phyloP scores from a whole-genome alignment of 2,797 vertebrate genomes.

The Brotula barbata region DNA sequence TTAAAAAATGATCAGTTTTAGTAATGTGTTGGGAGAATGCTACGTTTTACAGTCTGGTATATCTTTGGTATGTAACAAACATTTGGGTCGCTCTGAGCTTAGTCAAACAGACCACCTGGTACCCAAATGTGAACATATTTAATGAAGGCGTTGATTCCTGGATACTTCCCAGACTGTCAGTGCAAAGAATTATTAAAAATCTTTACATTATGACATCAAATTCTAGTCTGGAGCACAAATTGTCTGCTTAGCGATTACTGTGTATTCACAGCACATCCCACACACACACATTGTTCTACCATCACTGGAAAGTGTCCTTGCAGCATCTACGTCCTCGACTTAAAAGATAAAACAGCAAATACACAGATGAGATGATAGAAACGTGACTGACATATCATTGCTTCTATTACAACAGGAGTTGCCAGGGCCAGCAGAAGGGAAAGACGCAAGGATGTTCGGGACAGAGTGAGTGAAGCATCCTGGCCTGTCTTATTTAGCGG shows the following conservation, averaged over 20 bases:
- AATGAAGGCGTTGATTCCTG: constrained; percentile 1
- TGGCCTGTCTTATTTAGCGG: constrained; percentile 48
- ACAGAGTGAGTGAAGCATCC: constrained; percentile 79
- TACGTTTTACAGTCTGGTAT: constrained; percentile 21
- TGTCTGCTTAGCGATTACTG: constrained; percentile 42
- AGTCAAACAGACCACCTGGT: constrained; percentile 46
- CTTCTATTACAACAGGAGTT: constrained; percentile 75
- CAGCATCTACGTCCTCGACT: constrained; percentile 29
- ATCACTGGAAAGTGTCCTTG: constrained; percentile 25
- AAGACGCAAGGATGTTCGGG: constrained; percentile 73
- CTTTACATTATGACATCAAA: background rate
- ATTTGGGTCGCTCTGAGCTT: constrained; percentile 40
- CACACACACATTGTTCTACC: constrained; percentile 16
- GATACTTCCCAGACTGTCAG: background rate
- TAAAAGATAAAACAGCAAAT: constrained; percentile 9
- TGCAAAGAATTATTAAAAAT: background rate
- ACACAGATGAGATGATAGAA: constrained; percentile 12
- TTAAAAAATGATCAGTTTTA: too few relatives aligned
- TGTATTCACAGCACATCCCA: constrained; percentile 38
- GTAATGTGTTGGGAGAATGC: constrained; percentile 57
- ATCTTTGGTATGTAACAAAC: constrained; percentile 29
- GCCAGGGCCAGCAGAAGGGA: constrained; percentile 61
- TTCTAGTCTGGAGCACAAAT: constrained; percentile 15
- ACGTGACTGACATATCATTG: constrained; percentile 68
- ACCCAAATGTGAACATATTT: background rate